These are phyloP conservation scores for Daboia siamensis DNA, from an alignment of 2,113 vertebrate genomes.

Conservation along the genomic window DNA sequence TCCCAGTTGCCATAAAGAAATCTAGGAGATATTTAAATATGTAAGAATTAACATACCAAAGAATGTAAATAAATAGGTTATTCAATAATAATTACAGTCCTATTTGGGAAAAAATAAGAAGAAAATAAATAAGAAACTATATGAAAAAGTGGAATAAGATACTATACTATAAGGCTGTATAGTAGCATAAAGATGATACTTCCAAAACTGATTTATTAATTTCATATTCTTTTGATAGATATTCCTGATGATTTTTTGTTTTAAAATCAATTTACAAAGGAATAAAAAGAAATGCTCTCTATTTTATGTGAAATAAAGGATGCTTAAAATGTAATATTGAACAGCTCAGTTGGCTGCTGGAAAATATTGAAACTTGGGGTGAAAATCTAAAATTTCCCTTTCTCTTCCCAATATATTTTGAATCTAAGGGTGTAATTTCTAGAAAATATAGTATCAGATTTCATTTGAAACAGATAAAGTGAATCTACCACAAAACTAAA, in stretches of 20 bases:
- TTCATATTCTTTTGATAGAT: background rate
- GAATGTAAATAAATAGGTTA: background rate
- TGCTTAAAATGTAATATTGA: background rate
- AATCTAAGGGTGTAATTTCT: background rate
- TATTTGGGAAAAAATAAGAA: background rate
- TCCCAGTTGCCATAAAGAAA: background rate
- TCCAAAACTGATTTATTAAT: background rate
- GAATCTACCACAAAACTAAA: background rate
- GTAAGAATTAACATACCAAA: background rate
- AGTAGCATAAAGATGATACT: background rate
- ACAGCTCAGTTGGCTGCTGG: background rate
- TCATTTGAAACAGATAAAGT: background rate
- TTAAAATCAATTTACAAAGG: background rate
- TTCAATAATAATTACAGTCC: background rate
- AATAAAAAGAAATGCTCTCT: background rate
- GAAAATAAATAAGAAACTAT: background rate
- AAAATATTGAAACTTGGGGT: background rate
- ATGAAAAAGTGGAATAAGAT: background rate
- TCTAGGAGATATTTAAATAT: background rate
- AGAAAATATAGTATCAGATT: background rate
- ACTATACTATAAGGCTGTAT: background rate
- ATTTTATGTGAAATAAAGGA: background rate
- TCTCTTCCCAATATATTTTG: background rate
- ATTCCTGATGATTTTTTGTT: background rate
- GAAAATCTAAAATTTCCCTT: background rate